A percentile compares a stretch with the other conserved stretches of the same genome.
Conservation (phyloP, 2,797 vertebrate species). For the Onychomys torridus region DNA sequence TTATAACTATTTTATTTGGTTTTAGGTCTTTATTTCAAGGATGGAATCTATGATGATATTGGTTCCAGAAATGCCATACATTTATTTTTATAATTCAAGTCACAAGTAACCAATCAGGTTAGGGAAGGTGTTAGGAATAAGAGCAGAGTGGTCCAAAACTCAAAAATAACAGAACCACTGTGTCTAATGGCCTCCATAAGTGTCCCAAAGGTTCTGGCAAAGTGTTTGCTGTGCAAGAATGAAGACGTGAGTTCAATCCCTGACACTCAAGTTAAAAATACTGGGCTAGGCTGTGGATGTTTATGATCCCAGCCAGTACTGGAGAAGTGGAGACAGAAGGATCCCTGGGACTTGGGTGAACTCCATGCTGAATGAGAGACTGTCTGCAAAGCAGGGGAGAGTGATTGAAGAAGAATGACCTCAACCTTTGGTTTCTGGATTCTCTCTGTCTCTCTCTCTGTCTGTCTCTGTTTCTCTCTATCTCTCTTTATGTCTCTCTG, state of each 20-base stretch:
- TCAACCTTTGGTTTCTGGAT: not conserved
- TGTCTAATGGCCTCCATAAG: not conserved
- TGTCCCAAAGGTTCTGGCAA: not conserved
- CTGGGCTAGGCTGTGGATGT: not conserved
- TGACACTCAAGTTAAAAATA: not conserved
- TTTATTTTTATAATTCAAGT: slow-evolving; percentile 13
- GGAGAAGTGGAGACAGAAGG: not conserved
- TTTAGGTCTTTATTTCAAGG: not conserved
- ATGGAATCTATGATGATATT: slow-evolving; percentile 10
- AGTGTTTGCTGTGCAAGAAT: not conserved
- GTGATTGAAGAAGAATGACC: not conserved
- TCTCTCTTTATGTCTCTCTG: not conserved
- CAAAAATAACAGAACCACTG: not conserved
- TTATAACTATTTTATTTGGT: slow-evolving; percentile 25
- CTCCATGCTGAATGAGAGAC: not conserved
- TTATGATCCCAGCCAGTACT: not conserved
- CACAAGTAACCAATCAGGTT: not conserved
- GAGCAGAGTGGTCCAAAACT: not conserved
- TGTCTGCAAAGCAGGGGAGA: not conserved
- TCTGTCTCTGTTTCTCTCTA: no score
- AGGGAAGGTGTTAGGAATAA: not conserved
- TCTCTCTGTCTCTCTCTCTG: not conserved
- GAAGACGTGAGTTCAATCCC: not conserved
- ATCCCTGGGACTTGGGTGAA: not conserved
- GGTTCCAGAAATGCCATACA: not conserved